Evolutionary conservation across 2,797 vertebrate species (phyloP), one percentile per base, ranked within the genome.

Genomic region (Phrynocephalus vlangalii): DNA sequence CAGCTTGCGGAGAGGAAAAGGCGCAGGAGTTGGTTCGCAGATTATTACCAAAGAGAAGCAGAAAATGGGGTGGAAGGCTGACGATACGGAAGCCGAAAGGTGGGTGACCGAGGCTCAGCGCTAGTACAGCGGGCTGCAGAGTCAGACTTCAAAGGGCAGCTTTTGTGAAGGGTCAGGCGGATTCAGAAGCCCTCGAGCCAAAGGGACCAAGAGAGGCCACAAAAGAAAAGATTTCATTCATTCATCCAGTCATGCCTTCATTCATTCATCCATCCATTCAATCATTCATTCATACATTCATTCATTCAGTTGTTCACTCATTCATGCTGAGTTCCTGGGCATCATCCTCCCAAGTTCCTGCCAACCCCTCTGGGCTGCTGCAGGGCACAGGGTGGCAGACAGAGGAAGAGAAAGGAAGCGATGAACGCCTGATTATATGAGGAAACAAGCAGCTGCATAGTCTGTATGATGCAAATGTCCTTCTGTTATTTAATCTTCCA

Each of bases 341-440:
- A 86, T 72, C 26, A 4, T 91, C 92, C 89, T 90, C 90, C 93
- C 94, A 92, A 89, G 90, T 84, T 94, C 86, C 82, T 30, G 13
- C 80, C 90, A 91, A 94, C 88, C 89, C 88, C 90, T 93, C 86
- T 78, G 80, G 91, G 92, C 93, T 30, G 38, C 90, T 88, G 92
- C 66, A 33, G 77, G 72, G 86, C 24, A 50, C 60, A 76, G 52
- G 67, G 56, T 67, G 44, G 77, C 50, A 38, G 79, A 77, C 86
- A 88, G 83, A 63, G 90, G 89, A 88, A 87, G 92, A 90, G 90
- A 92, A 94, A 90, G 91, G 92, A 92, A 93, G 89, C 89, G 92
- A 94, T 94, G 94, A 93, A 91, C 91, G 60, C 92, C 87, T 92
- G 90, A 93, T 91, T 93, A 89, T 90, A 52, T 72, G 84, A 89